Evolutionary conservation across 2,797 vertebrate species (phyloP).

Genomic region (Rhinoraja longicauda): DNA sequence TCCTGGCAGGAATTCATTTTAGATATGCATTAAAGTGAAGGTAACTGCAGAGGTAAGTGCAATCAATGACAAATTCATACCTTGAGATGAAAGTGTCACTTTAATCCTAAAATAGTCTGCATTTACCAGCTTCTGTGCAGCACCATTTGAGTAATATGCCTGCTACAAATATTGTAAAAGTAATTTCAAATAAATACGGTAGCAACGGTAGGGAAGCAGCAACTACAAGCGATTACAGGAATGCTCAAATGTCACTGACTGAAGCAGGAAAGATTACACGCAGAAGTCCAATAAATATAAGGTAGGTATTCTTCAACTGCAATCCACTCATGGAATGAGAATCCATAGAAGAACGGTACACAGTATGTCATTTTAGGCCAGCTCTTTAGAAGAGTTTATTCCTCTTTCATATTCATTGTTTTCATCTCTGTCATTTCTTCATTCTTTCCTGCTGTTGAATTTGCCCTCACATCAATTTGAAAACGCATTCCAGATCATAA

Average conservation of each 20-base stretch:
- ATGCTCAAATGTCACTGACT: neutral
- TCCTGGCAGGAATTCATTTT: conserved; percentile 2
- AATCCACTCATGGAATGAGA: neutral
- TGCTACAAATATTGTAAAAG: neutral
- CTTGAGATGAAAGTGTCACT: neutral
- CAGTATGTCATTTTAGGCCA: neutral
- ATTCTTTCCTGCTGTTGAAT: neutral
- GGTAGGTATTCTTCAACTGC: neutral
- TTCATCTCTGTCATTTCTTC: neutral
- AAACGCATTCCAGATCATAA: neutral
- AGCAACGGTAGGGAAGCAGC: neutral
- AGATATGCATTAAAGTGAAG: neutral
- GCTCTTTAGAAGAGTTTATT: neutral
- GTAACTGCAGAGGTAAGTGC: neutral
- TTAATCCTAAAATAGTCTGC: neutral
- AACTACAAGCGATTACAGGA: neutral
- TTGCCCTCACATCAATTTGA: neutral
- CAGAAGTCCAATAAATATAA: neutral
- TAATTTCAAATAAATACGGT: neutral
- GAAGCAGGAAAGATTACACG: neutral
- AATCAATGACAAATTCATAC: neutral
- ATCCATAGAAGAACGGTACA: neutral
- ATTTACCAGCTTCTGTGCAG: neutral
- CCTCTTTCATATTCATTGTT: neutral
- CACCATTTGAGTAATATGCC: neutral